Evolutionary conservation across 1,140 invertebrate genomes (phyloP).

Genomic region (Teleopsis dalmanni): DNA sequence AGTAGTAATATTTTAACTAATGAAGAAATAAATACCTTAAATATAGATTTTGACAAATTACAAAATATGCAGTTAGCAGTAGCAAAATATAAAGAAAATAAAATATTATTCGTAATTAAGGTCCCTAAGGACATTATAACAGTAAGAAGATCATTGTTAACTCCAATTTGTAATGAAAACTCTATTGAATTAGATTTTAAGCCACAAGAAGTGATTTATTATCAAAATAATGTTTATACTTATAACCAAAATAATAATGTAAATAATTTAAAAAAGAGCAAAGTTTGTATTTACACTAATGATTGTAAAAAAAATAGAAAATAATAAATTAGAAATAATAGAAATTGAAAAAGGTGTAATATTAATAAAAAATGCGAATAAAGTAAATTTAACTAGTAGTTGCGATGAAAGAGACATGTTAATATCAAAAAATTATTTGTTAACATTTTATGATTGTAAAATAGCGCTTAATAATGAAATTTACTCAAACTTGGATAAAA

Average conservation of each 20-base stretch:
- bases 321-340: not conserved
- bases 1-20: constrained; percentile 6
- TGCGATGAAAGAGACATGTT: not conserved
- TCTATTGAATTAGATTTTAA: not conserved
- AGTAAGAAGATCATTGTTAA: not conserved
- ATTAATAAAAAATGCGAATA: constrained; percentile 1
- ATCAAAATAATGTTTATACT: not conserved
- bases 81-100: not conserved
- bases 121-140: not conserved
- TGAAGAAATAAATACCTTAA: not conserved
- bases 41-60: constrained; percentile 3
- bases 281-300: not conserved
- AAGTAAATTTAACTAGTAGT: not conserved
- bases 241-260: not conserved
- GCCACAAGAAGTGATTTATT: not conserved
- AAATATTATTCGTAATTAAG: not conserved
- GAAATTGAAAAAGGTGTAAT: not conserved
- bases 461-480: not conserved
- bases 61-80: not conserved
- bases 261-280: not conserved
- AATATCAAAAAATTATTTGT: not conserved
- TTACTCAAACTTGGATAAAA: not conserved
- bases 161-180: not conserved
- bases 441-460: constrained; percentile 1
- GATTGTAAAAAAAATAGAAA: not conserved